These are phyloP conservation scores for Calcarius lapponicus DNA, from an alignment of 2,797 vertebrate species.

Conservation along the genomic window DNA sequence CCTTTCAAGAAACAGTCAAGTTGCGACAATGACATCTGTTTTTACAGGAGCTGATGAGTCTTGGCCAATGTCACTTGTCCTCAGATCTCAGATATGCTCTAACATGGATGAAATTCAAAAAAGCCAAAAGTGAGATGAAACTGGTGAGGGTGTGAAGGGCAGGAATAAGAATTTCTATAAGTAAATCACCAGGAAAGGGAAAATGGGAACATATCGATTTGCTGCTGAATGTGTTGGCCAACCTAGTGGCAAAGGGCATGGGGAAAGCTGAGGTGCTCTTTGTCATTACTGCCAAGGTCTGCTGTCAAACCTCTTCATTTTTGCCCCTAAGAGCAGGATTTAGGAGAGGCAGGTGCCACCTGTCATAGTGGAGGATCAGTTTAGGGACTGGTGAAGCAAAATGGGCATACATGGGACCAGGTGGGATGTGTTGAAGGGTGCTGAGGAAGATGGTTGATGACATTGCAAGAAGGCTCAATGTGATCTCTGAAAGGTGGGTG, in stretches of 20 bases:
- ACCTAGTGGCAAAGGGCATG: not conserved
- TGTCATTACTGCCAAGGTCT: not conserved
- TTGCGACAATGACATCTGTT: conserved; percentile 39
- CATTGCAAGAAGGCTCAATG: not conserved
- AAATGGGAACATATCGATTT: not conserved
- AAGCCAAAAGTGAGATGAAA: not conserved
- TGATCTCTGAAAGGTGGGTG: not conserved
- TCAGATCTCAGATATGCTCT: not conserved
- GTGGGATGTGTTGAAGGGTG: not conserved
- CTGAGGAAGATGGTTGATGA: not conserved
- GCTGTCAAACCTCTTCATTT: not conserved
- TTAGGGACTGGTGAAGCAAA: not conserved
- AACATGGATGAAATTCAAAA: not conserved
- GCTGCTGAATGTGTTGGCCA: not conserved
- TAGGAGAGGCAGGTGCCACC: not conserved
- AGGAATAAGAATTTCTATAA: not conserved
- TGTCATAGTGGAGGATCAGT: accelerated
- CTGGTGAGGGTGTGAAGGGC: not conserved
- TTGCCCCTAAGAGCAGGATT: not conserved
- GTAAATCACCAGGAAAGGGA: not conserved
- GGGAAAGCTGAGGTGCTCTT: not conserved
- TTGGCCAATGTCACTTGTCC: conserved; percentile 42
- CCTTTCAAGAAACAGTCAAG: conserved; percentile 29
- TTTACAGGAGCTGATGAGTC: conserved; percentile 30
- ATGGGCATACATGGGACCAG: not conserved